These are phyloP conservation scores for Cynopterus sphinx DNA, from an alignment of 2,797 vertebrate genomes.

Conservation along the genomic window DNA sequence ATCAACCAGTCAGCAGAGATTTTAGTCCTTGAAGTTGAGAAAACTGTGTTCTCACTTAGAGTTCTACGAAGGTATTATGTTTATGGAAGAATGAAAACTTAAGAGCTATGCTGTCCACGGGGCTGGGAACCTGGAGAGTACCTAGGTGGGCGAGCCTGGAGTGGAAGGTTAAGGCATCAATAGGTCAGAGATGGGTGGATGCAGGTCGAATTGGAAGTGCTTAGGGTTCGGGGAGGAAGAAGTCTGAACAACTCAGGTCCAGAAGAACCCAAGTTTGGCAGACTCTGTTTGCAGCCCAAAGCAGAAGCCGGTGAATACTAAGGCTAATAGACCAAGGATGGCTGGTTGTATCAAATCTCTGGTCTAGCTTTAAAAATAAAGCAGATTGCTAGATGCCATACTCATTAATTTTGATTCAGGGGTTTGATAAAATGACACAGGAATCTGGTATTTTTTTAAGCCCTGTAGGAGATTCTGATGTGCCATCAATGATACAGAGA, in stretches of 20 bases:
- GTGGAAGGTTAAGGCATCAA: background rate
- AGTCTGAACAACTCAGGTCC: background rate
- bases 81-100: background rate
- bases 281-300: background rate
- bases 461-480: background rate
- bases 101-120: background rate
- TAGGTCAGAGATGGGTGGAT: background rate
- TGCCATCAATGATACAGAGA: background rate
- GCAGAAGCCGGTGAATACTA: background rate
- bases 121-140: background rate
- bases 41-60: background rate
- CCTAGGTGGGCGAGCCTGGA: background rate
- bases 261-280: background rate
- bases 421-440: background rate
- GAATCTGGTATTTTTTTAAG: background rate
- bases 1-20: background rate
- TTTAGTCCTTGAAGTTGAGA: background rate
- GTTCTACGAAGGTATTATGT: background rate
- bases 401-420: background rate
- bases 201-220: background rate
- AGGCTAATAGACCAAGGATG: background rate
- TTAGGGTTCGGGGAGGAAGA: background rate
- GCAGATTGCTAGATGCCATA: background rate
- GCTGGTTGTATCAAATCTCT: background rate
- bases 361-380: background rate